Evolutionary conservation across 2,888 invertebrate genomes (phyloP).

Genomic region (Neuroscelio doddi): DNA sequence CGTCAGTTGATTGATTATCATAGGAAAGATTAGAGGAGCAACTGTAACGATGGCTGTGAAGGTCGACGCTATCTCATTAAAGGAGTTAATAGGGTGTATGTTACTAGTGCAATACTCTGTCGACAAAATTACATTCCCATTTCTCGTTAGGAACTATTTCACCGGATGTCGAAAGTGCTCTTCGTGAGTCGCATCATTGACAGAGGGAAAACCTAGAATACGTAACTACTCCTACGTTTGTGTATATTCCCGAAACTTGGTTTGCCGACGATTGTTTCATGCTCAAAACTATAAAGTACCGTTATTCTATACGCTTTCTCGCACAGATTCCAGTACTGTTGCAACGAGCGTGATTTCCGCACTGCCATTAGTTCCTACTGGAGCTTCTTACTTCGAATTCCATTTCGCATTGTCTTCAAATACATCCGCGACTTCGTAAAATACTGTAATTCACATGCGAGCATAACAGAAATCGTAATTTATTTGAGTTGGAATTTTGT

Average conservation of each 20-base stretch:
- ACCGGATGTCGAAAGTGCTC: slow-evolving; percentile 18
- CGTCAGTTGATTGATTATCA: slow-evolving; percentile 27
- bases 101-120: slow-evolving; percentile 15
- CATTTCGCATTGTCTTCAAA: not conserved
- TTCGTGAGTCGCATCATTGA: slow-evolving; percentile 15
- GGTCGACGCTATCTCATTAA: slow-evolving; percentile 14
- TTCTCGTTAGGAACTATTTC: slow-evolving; percentile 21
- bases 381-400: slow-evolving; percentile 7
- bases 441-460: too few relatives aligned
- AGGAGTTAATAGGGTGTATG: slow-evolving; percentile 25
- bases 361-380: slow-evolving; percentile 6
- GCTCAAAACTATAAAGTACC: too few relatives aligned
- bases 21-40: slow-evolving; percentile 36
- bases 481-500: too few relatives aligned
- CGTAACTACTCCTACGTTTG: not conserved
- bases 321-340: too few relatives aligned
- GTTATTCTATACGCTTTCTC: too few relatives aligned
- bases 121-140: slow-evolving; percentile 24
- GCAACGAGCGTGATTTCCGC: not conserved
- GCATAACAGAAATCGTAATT: too few relatives aligned
- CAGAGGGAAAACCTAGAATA: slow-evolving; percentile 11
- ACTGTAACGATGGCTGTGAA: slow-evolving; percentile 10
- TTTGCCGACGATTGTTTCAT: too few relatives aligned
- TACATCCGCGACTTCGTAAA: slow-evolving; percentile 1
- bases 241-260: slow-evolving; percentile 5